phyloP scores from a whole-genome alignment of 2,113 vertebrate species.

The Origma solitaria region DNA sequence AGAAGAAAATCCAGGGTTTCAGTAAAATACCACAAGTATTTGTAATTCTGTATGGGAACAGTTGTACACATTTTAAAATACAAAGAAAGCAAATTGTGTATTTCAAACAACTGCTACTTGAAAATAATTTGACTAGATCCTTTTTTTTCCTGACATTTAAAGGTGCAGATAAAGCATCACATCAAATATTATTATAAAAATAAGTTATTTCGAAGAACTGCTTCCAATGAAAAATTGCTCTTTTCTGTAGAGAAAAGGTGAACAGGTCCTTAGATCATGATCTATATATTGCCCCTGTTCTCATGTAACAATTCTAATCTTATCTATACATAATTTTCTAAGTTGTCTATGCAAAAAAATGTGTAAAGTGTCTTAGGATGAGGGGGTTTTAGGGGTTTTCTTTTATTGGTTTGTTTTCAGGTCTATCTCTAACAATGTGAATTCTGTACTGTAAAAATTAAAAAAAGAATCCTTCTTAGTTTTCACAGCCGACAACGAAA shows the following conservation, averaged over 20 bases:
- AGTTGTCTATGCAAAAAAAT: neutral
- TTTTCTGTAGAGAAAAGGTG: neutral
- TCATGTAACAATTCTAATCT: neutral
- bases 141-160: neutral
- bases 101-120: neutral
- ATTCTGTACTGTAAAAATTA: neutral
- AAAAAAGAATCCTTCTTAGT: neutral
- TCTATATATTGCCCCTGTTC: neutral
- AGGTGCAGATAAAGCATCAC: accelerated
- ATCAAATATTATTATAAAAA: neutral
- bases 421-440: accelerated
- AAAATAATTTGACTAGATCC: neutral
- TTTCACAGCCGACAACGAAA: neutral
- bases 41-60: neutral
- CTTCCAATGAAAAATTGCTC: neutral
- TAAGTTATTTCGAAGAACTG: neutral
- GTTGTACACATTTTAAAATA: neutral
- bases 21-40: neutral
- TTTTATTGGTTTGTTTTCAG: neutral
- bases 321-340: neutral
- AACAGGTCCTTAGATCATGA: neutral
- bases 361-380: neutral
- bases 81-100: neutral
- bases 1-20: neutral
- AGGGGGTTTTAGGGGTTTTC: accelerated